Evolutionary conservation across 2,888 invertebrate species (phyloP).

Genomic region (Dicycla oo): DNA sequence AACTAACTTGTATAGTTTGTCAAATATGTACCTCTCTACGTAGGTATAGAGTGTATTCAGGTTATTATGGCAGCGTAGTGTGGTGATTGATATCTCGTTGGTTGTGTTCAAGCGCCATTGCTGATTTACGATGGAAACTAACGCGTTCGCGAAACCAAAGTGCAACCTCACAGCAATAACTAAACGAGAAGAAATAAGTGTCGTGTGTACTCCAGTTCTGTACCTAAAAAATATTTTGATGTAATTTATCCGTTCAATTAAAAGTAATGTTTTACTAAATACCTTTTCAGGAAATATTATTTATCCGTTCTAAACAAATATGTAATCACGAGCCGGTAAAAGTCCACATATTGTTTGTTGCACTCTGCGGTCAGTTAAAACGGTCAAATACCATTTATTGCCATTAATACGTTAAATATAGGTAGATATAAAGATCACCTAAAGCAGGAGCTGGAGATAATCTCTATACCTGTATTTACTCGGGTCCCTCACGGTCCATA

Average conservation of each 20-base stretch:
- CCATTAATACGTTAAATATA: not conserved
- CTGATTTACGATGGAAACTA: not conserved
- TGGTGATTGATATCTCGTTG: conserved; percentile 3
- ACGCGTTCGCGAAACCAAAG: not conserved
- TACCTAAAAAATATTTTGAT: not conserved
- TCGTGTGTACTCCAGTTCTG: not conserved
- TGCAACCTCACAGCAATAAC: not conserved
- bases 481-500: too few relatives aligned
- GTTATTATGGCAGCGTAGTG: conserved; percentile 13
- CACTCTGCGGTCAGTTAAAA: not conserved
- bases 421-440: too few relatives aligned
- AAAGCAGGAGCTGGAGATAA: not conserved
- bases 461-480: too few relatives aligned
- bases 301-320: not conserved
- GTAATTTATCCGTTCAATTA: not conserved
- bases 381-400: not conserved
- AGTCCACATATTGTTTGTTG: not conserved
- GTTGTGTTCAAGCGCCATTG: conserved; percentile 9
- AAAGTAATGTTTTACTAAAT: not conserved
- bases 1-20: too few relatives aligned
- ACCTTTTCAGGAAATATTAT: not conserved
- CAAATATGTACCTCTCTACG: not conserved
- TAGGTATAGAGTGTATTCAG: conserved; percentile 3
- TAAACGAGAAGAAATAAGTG: not conserved
- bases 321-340: not conserved